Percentiles rank a stretch among this genome's conserved stretches.
Evolutionary conservation across 2,888 invertebrate genomes (phyloP).

Genomic region (Drosophila prolongata): DNA sequence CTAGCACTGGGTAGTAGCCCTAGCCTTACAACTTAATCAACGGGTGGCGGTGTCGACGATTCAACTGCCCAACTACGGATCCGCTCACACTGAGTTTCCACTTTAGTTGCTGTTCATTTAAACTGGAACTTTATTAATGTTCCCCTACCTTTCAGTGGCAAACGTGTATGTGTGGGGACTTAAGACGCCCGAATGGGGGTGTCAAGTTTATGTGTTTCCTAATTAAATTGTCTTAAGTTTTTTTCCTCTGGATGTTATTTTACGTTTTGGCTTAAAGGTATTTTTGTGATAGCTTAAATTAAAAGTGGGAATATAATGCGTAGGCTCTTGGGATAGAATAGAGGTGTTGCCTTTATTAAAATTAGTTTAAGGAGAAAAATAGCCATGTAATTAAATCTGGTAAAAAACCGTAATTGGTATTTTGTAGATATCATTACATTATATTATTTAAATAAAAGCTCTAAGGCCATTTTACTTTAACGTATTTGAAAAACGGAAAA

Average conservation of each 20-base stretch:
- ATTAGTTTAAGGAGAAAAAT: background rate
- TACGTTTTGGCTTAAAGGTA: conserved; percentile 34
- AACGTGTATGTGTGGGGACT: conserved; percentile 13
- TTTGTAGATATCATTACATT: too few relatives aligned
- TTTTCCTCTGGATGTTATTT: conserved; percentile 29
- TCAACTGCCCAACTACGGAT: background rate
- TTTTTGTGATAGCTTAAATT: conserved; percentile 6
- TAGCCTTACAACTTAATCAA: conserved; percentile 73
- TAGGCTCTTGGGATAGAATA: too few relatives aligned
- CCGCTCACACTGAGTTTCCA: conserved; percentile 19
- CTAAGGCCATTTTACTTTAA: conserved; percentile 11
- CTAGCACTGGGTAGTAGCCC: conserved; percentile 52
- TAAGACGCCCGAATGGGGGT: conserved; percentile 43
- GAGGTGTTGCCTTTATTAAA: background rate
- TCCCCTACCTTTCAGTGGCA: conserved; percentile 7
- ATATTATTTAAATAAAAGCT: background rate
- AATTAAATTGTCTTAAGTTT: conserved; percentile 73
- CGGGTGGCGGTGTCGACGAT: conserved; percentile 39
- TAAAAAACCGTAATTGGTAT: background rate
- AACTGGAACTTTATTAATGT: conserved; percentile 73
- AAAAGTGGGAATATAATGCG: conserved; percentile 10
- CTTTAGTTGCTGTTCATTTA: conserved; percentile 62
- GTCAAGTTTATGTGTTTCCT: conserved; percentile 74
- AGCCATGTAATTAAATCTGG: background rate
- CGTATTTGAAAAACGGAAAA: background rate